phyloP scores from a whole-genome alignment of 1,140 invertebrate genomes.

The Stegodyphus dumicola region DNA sequence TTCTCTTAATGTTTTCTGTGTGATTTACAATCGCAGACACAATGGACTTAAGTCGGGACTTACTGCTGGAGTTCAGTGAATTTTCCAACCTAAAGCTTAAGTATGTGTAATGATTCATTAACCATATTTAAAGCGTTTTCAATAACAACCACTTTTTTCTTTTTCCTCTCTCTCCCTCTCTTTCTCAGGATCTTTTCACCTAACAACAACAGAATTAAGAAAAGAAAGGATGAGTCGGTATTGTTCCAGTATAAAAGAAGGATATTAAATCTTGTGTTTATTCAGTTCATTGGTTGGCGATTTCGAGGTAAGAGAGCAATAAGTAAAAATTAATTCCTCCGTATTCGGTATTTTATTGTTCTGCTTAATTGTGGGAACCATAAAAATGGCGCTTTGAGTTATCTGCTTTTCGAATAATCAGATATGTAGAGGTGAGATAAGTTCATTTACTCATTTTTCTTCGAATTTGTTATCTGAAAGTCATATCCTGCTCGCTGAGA shows the following conservation, averaged over 20 bases:
- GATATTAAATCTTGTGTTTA: background rate
- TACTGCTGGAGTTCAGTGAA: background rate
- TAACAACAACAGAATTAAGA: background rate
- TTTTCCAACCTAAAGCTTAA: conserved; percentile 15
- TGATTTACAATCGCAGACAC: conserved; percentile 1
- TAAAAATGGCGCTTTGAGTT: background rate
- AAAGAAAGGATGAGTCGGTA: background rate
- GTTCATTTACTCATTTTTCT: too few relatives aligned
- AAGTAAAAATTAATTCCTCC: background rate
- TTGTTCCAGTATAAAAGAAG: background rate
- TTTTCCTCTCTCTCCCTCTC: background rate
- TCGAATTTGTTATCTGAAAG: too few relatives aligned
- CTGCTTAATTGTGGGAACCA: background rate
- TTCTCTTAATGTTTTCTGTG: background rate
- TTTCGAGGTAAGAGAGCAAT: background rate
- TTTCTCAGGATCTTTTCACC: background rate
- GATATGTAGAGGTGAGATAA: too few relatives aligned
- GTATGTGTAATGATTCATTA: conserved; percentile 13
- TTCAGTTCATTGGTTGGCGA: background rate
- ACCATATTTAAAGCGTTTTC: background rate
- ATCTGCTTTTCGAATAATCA: background rate
- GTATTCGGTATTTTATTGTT: background rate
- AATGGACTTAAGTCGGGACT: background rate
- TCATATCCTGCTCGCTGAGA: too few relatives aligned
- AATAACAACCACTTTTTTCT: background rate